Evolutionary conservation across 2,888 invertebrate genomes (phyloP), one percentile per base, ranked within the genome.

Genomic region (Drosophila mettleri): DNA sequence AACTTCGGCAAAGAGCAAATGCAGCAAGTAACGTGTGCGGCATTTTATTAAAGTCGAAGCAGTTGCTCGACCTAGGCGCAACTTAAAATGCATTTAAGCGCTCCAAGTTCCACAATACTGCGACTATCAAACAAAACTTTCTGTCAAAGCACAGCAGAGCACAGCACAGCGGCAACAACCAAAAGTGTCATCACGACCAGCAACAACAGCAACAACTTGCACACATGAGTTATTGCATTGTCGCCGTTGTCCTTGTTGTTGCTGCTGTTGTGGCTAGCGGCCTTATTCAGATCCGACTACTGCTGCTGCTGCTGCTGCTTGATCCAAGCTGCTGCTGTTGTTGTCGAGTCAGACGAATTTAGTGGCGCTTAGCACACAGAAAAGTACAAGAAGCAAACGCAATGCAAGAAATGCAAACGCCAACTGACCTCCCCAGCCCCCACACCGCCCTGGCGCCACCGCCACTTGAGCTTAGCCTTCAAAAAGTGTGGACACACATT

Each of bases 151-250:
- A 3, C 63, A 69, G 43, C n/a, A 43, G 7, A 22, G 43, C 38
- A 58, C 41, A 46, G 43, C 38, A 6, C 66, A 65, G 48, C 41
- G 63, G 60, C 73, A 68, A 68, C 71, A 78, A 62, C 65, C 45
- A 38, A 43, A 49, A 62, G 39, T 64, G 64, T 63, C 64, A 52
- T 54, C 72, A 62, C 55, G 49, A 51, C 38, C 75, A 60, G 18
- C 54, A 52, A 29, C 49, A 65, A 41, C 53, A 49, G 41, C 55
- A 52, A 57, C 52, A 71, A 53, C 34, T 29, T 60, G 46, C 81
- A 57, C 76, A 80, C 73, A 81, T 86, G 87, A 86, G 76, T 80
- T 83, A 86, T 86, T 80, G 85, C 82, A 73, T 71, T 86, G 78
- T 86, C 74, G 74, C 54, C 65, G 54, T 36, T 41, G 64, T 63